Percentiles rank a stretch among this genome's conserved stretches.
phyloP scores from a whole-genome alignment of 2,888 invertebrate genomes.

The Scaptomyza tumidula region DNA sequence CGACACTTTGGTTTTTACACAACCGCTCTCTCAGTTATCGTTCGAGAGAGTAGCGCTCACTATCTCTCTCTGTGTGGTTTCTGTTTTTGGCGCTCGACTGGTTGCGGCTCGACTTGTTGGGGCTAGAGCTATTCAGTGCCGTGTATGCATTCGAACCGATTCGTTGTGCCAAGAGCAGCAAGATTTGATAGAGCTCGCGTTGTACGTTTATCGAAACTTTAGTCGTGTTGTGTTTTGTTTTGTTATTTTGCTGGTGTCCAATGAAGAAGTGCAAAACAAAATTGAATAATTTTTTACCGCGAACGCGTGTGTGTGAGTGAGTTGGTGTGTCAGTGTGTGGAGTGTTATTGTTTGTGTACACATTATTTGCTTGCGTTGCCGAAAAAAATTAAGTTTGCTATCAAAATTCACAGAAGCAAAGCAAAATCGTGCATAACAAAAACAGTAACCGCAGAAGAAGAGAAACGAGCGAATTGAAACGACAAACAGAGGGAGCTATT shows the following conservation, averaged over 20 bases:
- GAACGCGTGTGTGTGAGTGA: conserved; percentile 32
- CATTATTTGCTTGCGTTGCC: conserved; percentile 52
- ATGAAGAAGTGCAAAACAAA: conserved; percentile 66
- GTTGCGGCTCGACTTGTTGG: conserved; percentile 52
- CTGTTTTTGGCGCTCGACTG: conserved; percentile 41
- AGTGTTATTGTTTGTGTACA: conserved; percentile 14
- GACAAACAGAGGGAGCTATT: conserved; percentile 33
- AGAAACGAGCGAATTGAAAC: conserved; percentile 11
- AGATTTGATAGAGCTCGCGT: conserved; percentile 46
- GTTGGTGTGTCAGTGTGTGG: conserved; percentile 30
- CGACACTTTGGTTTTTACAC: conserved; percentile 10
- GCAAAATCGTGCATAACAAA: conserved; percentile 59
- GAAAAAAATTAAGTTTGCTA: conserved; percentile 50
- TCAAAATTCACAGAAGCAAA: conserved; percentile 43
- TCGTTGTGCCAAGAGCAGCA: conserved; percentile 64
- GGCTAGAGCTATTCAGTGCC: conserved; percentile 70
- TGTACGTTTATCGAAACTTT: conserved; percentile 56
- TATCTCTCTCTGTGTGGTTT: conserved; percentile 15
- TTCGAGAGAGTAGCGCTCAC: background rate
- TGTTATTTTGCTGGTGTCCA: conserved; percentile 53
- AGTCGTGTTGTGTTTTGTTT: conserved; percentile 58
- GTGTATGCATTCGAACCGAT: conserved; percentile 80
- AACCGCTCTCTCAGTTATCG: conserved; percentile 35
- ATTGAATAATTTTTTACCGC: conserved; percentile 70
- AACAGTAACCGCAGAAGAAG: conserved; percentile 48